These are phyloP conservation scores for Chrysocyon brachyurus DNA, from an alignment of 2,797 vertebrate species.

Conservation along the genomic window DNA sequence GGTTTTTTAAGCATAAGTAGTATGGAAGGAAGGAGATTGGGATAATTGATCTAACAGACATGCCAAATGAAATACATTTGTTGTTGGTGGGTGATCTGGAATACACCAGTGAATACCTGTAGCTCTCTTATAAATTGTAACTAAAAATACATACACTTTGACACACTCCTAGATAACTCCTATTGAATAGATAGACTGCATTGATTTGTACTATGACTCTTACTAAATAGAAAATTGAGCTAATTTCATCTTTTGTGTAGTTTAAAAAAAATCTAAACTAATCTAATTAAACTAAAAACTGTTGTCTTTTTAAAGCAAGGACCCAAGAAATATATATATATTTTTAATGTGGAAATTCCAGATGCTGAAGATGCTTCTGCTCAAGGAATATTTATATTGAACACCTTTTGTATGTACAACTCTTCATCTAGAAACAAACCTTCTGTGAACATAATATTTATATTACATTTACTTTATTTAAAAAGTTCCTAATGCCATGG, in stretches of 20 bases:
- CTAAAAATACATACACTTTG: conserved; percentile 47
- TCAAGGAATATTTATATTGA: not conserved
- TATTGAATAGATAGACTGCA: not conserved
- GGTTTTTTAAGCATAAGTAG: conserved; percentile 79
- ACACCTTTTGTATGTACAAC: not conserved
- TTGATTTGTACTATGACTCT: not conserved
- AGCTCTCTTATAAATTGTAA: conserved; percentile 79
- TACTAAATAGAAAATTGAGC: conserved; percentile 40
- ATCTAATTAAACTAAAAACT: not conserved
- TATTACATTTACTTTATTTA: not conserved
- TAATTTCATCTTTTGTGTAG: not conserved
- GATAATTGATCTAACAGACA: conserved; percentile 85
- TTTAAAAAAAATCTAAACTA: conserved; percentile 10
- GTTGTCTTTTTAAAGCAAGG: not conserved
- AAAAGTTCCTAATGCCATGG: not conserved
- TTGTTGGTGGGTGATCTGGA: conserved; percentile 83
- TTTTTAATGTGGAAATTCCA: conserved; percentile 46
- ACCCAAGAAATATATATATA: not conserved
- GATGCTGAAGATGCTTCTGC: not conserved
- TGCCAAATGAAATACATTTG: conserved; percentile 86
- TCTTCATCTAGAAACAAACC: not conserved
- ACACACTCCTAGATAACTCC: not conserved
- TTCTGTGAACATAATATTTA: not conserved
- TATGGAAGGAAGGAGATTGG: conserved; percentile 82
- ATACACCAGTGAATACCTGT: conserved; percentile 83